phyloP scores from a whole-genome alignment of 1,140 invertebrate genomes.

The Drosophila repleta region DNA sequence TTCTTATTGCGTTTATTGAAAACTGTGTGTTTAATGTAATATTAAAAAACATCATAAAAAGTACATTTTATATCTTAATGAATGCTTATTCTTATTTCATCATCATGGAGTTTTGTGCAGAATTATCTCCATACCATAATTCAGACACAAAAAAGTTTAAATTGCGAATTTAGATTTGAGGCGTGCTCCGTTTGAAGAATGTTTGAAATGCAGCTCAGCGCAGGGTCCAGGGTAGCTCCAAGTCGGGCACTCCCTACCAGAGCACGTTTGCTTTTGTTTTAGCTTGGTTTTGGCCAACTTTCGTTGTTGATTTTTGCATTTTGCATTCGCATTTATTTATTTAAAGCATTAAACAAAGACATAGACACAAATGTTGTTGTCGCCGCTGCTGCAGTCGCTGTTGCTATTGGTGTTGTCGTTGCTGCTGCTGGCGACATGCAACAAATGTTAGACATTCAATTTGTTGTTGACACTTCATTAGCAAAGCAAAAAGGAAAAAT shows the following conservation, averaged over 20 bases:
- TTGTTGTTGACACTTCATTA: conserved; percentile 82
- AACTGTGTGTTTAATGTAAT: too few species aligned
- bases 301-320: conserved; percentile 48
- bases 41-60: too few species aligned
- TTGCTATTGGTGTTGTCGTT: conserved; percentile 11
- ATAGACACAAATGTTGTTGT: conserved; percentile 57
- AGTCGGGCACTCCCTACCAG: not conserved
- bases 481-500: conserved; percentile 56
- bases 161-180: too few species aligned
- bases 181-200: too few species aligned
- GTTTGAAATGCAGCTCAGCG: too few species aligned
- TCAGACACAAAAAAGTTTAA: too few species aligned
- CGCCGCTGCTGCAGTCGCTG: conserved; percentile 14
- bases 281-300: conserved; percentile 19
- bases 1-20: too few species aligned
- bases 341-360: conserved; percentile 81
- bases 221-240: too few species aligned
- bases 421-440: conserved; percentile 69
- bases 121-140: too few species aligned
- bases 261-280: not conserved
- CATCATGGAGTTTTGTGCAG: too few species aligned
- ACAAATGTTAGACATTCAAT: conserved; percentile 82
- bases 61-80: too few species aligned
- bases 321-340: conserved; percentile 72
- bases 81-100: too few species aligned